These are phyloP conservation scores for Enteromius viviparus DNA, from an alignment of 2,797 vertebrate genomes.

Conservation along the genomic window DNA sequence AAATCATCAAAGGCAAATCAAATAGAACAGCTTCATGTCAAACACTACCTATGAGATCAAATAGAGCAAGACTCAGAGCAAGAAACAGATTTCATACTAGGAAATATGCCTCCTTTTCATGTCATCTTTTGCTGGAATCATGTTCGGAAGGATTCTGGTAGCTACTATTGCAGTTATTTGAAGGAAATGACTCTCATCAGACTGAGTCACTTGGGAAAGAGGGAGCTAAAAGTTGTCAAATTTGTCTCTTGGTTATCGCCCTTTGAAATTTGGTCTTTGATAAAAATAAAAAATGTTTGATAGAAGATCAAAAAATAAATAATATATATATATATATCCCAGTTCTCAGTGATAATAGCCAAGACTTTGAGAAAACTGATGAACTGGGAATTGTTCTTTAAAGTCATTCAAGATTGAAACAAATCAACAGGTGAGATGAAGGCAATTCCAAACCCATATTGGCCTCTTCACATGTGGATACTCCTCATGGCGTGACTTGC, in stretches of 20 bases:
- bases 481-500: slow-evolving; percentile 2
- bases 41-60: background rate
- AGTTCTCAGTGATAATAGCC: slow-evolving; percentile 10
- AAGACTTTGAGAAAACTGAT: background rate
- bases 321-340: background rate
- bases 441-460: background rate
- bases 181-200: slow-evolving; percentile 25
- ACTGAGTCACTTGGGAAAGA: slow-evolving; percentile 1
- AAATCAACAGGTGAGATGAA: background rate
- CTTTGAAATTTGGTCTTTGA: background rate
- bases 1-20: slow-evolving; percentile 4
- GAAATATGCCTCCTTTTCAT: slow-evolving; percentile 8
- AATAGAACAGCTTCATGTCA: background rate
- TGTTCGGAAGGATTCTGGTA: background rate
- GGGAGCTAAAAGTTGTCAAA: background rate
- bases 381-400: background rate
- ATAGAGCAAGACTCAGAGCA: background rate
- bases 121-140: background rate
- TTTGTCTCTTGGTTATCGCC: background rate
- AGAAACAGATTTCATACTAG: background rate
- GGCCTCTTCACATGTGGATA: background rate
- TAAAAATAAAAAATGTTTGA: slow-evolving; percentile 19
- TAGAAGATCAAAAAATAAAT: background rate
- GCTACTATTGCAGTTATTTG: slow-evolving; percentile 21
- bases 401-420: background rate